Percentiles rank a stretch among this genome's conserved stretches.
These are phyloP conservation scores for Notodonta dromedarius DNA, from an alignment of 2,888 invertebrate genomes.

Conservation along the genomic window DNA sequence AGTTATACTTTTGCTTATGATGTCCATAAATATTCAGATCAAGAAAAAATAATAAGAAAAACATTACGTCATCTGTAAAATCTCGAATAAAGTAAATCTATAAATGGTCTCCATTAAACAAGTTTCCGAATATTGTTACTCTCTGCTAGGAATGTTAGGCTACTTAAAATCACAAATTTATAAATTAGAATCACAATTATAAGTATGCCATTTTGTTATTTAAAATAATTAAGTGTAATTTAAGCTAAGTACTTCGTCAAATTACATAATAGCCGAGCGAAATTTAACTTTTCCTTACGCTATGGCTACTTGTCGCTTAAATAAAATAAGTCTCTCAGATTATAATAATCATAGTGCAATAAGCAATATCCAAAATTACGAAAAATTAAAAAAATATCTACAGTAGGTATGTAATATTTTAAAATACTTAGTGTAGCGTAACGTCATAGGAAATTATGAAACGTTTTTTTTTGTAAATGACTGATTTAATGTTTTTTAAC, in stretches of 20 bases:
- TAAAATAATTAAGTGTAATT: constrained; percentile 36
- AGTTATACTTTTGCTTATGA: background rate
- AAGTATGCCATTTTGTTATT: constrained; percentile 52
- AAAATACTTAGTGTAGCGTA: constrained; percentile 22
- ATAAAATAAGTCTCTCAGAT: constrained; percentile 30
- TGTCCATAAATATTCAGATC: too few relatives aligned
- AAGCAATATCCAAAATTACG: constrained; percentile 54
- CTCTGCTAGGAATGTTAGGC: background rate
- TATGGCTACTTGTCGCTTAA: constrained; percentile 32
- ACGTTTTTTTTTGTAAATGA: constrained; percentile 65
- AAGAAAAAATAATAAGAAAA: background rate
- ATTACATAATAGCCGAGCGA: constrained; percentile 18
- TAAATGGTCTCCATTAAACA: background rate
- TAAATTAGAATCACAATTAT: constrained; percentile 37
- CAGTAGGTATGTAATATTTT: constrained; percentile 18
- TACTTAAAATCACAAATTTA: constrained; percentile 24
- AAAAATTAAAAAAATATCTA: constrained; percentile 38
- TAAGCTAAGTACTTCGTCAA: constrained; percentile 26
- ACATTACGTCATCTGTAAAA: background rate
- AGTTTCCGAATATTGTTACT: too few relatives aligned
- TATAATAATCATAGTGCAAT: constrained; percentile 53
- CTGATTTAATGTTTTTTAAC: constrained; percentile 68
- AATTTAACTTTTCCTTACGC: constrained; percentile 13
- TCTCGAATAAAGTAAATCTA: constrained; percentile 1
- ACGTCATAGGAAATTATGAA: constrained; percentile 54